Percentiles rank a stretch among this genome's conserved stretches.
Conservation (phyloP, 2,797 vertebrate species). For the Serranus cabrilla region DNA sequence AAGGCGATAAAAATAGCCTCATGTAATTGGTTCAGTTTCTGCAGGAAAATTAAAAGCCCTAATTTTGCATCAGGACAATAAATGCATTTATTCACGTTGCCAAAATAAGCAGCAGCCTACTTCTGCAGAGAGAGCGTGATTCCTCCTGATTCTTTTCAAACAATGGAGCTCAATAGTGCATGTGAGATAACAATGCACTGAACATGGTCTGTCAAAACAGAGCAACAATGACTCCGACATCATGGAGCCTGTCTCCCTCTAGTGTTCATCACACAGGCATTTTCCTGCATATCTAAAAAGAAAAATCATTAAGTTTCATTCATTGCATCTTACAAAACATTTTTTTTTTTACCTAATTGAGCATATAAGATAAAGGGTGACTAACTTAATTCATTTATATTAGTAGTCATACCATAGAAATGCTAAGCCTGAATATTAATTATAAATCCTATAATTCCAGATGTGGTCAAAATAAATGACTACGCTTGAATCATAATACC, state of each 20-base stretch:
- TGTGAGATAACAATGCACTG: background rate
- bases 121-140: background rate
- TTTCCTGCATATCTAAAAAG: slow-evolving; percentile 29
- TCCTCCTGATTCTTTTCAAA: slow-evolving; percentile 3
- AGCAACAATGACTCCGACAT: slow-evolving; percentile 13
- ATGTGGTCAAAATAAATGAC: slow-evolving; percentile 14
- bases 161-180: background rate
- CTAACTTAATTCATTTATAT: background rate
- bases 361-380: background rate
- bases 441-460: slow-evolving; percentile 9
- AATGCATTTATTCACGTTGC: background rate
- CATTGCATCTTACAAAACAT: background rate
- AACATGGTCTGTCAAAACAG: slow-evolving; percentile 26
- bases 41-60: slow-evolving; percentile 7
- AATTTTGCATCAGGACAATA: background rate
- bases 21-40: slow-evolving; percentile 17
- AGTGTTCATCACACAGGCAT: slow-evolving; percentile 48
- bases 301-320: slow-evolving; percentile 43
- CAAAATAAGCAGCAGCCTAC: background rate
- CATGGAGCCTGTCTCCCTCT: slow-evolving; percentile 69
- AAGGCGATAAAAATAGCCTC: slow-evolving; percentile 29
- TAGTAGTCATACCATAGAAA: background rate
- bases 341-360: background rate
- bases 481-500: background rate
- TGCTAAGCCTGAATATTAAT: background rate